Evolutionary conservation across 1,140 invertebrate genomes (phyloP).

Genomic region (Hylaeus volcanicus): DNA sequence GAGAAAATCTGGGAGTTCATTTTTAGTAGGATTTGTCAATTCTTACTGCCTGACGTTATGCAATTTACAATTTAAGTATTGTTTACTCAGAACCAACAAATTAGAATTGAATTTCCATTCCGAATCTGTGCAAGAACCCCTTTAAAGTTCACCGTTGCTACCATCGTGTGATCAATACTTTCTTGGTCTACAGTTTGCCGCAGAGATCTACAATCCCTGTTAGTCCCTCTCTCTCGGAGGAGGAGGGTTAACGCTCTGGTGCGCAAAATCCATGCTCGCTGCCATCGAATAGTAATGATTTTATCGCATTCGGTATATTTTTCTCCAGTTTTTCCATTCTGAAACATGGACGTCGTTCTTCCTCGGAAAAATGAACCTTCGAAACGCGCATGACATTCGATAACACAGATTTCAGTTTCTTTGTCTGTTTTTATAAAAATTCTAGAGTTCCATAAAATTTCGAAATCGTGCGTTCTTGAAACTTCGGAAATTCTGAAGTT

Average conservation of each 20-base stretch:
- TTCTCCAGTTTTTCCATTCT: not conserved
- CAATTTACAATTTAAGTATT: not conserved
- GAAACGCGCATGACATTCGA: not conserved
- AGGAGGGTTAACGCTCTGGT: slow-evolving; percentile 38
- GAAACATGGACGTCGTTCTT: too few relatives aligned
- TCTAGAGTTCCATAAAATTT: too few relatives aligned
- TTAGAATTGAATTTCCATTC: not conserved
- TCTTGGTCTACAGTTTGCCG: slow-evolving; percentile 48
- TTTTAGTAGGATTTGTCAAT: too few relatives aligned
- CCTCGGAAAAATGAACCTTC: too few relatives aligned
- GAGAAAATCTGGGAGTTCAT: too few relatives aligned
- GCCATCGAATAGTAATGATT: slow-evolving; percentile 53
- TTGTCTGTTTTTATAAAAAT: too few relatives aligned
- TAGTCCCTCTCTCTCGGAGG: slow-evolving; percentile 42
- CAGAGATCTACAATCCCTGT: slow-evolving; percentile 55
- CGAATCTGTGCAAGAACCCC: not conserved
- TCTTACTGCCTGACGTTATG: not conserved
- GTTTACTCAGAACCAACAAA: too few relatives aligned
- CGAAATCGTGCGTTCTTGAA: too few relatives aligned
- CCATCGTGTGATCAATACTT: slow-evolving; percentile 58
- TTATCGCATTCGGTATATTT: slow-evolving; percentile 32
- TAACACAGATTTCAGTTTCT: too few relatives aligned
- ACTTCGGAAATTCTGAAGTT: too few relatives aligned
- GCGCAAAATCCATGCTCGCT: slow-evolving; percentile 47
- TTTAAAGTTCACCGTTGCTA: slow-evolving; percentile 41